These are phyloP conservation scores for Pantala flavescens DNA, from an alignment of 1,140 invertebrate species.

Conservation along the genomic window DNA sequence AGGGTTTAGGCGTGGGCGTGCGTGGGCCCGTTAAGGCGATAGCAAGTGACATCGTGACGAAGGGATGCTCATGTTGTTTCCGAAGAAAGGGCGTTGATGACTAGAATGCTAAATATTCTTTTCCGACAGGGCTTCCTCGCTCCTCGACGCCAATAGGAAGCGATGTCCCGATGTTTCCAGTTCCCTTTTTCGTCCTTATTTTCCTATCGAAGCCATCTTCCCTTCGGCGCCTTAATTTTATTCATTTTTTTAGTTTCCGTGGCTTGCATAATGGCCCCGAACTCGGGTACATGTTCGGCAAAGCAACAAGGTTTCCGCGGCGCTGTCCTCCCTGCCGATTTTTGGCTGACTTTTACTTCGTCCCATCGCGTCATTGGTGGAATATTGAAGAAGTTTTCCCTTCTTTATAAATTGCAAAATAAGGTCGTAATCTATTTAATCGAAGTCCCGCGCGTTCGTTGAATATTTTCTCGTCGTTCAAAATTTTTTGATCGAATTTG, in stretches of 20 bases:
- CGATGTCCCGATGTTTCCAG: not conserved
- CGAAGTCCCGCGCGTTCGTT: too few species aligned
- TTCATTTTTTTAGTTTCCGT: not conserved
- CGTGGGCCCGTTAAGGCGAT: not conserved
- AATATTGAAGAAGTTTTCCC: too few species aligned
- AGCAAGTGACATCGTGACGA: not conserved
- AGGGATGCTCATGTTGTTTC: not conserved
- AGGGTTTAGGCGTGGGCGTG: conserved; percentile 21
- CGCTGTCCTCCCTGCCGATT: conserved; percentile 17
- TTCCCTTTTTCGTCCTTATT: not conserved
- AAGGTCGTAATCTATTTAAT: too few species aligned
- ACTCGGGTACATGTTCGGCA: not conserved
- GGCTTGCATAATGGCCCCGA: conserved; percentile 2
- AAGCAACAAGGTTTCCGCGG: not conserved
- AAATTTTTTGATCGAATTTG: too few species aligned
- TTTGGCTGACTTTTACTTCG: too few species aligned
- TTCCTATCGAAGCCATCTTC: conserved; percentile 11
- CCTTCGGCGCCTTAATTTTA: not conserved
- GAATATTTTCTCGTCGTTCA: too few species aligned
- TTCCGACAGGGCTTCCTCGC: conserved; percentile 23
- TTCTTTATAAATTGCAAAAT: too few species aligned
- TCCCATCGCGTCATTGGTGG: too few species aligned
- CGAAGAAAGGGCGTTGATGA: not conserved
- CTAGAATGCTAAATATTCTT: not conserved
- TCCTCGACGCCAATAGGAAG: conserved; percentile 20